Evolutionary conservation across 2,888 invertebrate species (phyloP), one percentile per base, ranked within the genome.

Genomic region (Hoplodrina blanda): DNA sequence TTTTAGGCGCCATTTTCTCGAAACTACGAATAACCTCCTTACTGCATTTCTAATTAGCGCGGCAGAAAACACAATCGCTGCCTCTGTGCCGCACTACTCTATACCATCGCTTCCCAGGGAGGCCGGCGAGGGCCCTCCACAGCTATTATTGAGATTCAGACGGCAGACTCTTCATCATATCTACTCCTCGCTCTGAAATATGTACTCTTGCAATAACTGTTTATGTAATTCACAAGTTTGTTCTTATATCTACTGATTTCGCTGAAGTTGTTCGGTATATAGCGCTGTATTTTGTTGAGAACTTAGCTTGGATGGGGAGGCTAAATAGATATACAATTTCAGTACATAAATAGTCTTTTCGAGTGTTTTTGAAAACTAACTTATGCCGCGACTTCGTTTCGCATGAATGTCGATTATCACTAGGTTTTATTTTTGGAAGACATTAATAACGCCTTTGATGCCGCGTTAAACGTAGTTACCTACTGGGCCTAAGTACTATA

Each of bases 121-220:
- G 90, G 85, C 87, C 81, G 86, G 76, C 90, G 87, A 93, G 94
- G 85, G 92, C 87, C 82, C 94, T 95, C 89, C 85, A 91, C 85
- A 83, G 90, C 93, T 89, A 94, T 94, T 95, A 95, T 95, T 95
- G 94, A 94, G 94, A 93, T 92, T 92, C 94, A 93, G 93, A 90
- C 91, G 90, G 88, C 87, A 86, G 87, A 84, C 93, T 92, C 94
- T 94, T 92, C 94, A 92, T 93, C 93, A 92, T 90, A 89, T 89
- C 91, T 91, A 89, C 88, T 81, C 76, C 73, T 76, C 46, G 67
- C 76, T 41, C 84, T 84, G 82, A 76, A 81, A 80, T 78, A 85
- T 81, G 82, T 82, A 75, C 85, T 77, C 78, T 81, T 82, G 86
- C 80, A 88, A 89, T 87, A 86, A 87, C 83, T 81, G 81, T 78